phyloP scores from a whole-genome alignment of 2,113 vertebrate genomes.

The Spea multiplicata region DNA sequence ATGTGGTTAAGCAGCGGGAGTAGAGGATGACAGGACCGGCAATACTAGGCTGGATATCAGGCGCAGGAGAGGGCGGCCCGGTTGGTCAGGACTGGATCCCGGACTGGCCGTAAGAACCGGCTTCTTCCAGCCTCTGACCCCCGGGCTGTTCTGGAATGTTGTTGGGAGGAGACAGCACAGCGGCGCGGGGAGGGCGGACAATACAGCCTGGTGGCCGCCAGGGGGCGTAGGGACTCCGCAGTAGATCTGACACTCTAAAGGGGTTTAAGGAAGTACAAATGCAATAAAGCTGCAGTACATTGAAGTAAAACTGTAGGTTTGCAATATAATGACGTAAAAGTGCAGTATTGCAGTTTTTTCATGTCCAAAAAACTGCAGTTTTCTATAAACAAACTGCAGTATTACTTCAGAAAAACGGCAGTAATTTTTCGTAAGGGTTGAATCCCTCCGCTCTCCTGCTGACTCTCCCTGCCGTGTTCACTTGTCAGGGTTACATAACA shows the following conservation, averaged over 20 bases:
- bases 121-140: conserved; percentile 10
- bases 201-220: neutral
- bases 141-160: conserved; percentile 27
- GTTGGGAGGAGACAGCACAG: conserved; percentile 19
- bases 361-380: too few species aligned
- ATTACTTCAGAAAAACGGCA: too few species aligned
- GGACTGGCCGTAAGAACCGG: neutral
- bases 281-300: too few species aligned
- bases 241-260: neutral
- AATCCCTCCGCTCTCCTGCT: too few species aligned
- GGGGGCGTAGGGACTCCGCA: neutral
- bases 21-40: neutral
- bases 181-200: neutral
- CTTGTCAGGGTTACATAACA: too few species aligned
- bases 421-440: too few species aligned
- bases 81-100: neutral
- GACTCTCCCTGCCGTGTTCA: too few species aligned
- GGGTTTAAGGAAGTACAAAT: neutral
- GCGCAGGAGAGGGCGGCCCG: neutral
- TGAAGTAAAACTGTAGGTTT: too few species aligned
- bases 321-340: too few species aligned
- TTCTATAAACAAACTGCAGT: too few species aligned
- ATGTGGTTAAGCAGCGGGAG: neutral
- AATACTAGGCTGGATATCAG: neutral
- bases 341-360: too few species aligned